Conservation (phyloP, 2,888 invertebrate species). For the Drosophila subquinaria region DNA sequence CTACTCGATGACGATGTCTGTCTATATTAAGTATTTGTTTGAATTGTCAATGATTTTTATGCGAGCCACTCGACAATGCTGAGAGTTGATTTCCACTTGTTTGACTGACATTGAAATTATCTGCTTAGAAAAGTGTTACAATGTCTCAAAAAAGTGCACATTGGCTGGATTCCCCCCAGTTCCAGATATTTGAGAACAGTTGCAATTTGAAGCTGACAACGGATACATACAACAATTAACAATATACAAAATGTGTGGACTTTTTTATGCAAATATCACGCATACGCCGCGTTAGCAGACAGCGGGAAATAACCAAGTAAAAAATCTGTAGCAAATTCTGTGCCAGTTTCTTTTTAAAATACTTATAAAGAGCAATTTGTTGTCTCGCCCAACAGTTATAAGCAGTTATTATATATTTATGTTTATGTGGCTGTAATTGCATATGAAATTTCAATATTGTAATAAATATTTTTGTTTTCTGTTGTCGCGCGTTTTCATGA, state of each 20-base stretch:
- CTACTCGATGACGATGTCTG: not conserved
- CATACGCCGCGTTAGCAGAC: slow-evolving; percentile 60
- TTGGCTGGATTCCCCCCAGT: slow-evolving; percentile 7
- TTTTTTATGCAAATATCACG: slow-evolving; percentile 52
- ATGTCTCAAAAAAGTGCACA: slow-evolving; percentile 51
- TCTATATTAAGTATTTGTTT: slow-evolving; percentile 32
- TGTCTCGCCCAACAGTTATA: slow-evolving; percentile 35
- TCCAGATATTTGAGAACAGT: slow-evolving; percentile 50
- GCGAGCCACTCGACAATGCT: slow-evolving; percentile 38
- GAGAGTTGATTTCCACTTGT: slow-evolving; percentile 11
- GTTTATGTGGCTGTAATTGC: slow-evolving; percentile 69
- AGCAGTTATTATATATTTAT: slow-evolving; percentile 58
- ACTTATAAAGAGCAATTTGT: slow-evolving; percentile 46
- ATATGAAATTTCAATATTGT: slow-evolving; percentile 68
- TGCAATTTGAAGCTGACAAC: slow-evolving; percentile 45
- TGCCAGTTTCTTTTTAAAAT: slow-evolving; percentile 30
- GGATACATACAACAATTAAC: slow-evolving; percentile 28
- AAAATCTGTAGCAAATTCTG: slow-evolving; percentile 22
- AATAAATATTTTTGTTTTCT: slow-evolving; percentile 70
- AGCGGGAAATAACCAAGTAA: slow-evolving; percentile 8
- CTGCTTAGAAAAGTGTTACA: slow-evolving; percentile 60
- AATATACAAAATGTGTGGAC: slow-evolving; percentile 8
- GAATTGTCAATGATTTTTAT: slow-evolving; percentile 58
- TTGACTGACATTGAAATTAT: slow-evolving; percentile 62
- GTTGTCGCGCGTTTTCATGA: slow-evolving; percentile 63